Evolutionary conservation across 2,113 vertebrate genomes (phyloP), one percentile per base, ranked within the genome.

Genomic region (Rhinogobius similis): DNA sequence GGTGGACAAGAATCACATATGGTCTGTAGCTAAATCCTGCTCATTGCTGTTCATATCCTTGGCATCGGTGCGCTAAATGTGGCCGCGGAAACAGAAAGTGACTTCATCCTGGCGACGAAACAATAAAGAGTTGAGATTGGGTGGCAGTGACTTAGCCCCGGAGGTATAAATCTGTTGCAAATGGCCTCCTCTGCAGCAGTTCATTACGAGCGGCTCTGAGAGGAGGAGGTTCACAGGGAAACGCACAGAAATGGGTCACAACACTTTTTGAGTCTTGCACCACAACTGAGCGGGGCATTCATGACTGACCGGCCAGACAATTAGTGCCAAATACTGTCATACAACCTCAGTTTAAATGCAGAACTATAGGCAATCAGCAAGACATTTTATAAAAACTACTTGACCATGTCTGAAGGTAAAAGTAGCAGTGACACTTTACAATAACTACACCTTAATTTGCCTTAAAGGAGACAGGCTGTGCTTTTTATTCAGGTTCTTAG

Each of bases 121-220:
- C 79, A 84, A 68, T 70, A 75, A 81, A 70, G 26, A 72, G 53
- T 56, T 85, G 58, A 81, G 83, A 82, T 76, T 78, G 76, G 82
- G 80, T 81, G 85, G 77, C 62, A 68, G 73, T 65, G 68, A 58
- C 78, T 81, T 14, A 14, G 44, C 71, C 86, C 79, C 85, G 10
- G 10, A 82, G 83, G 64, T 82, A 61, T 27, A 70, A 84, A 76
- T 89, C 52, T 84, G 72, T 77, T 73, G 68, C 64, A 87, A 81
- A 83, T 77, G 58, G 76, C 77, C 78, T 85, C 50, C 72, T 72
- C 52, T 73, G 78, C 67, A 0, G 67, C 72, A 78, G 86, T 82
- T 82, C 73, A 76, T 88, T 76, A 80, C 77, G 65, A 52, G 59
- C 56, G 48, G 70, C 69, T 64, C 67, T 68, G 58, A 70, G 72